Percentiles rank a stretch among this genome's conserved stretches.
Evolutionary conservation across 23 tunicate genomes (phyloP).

Genomic region (Halocynthia roretzi): DNA sequence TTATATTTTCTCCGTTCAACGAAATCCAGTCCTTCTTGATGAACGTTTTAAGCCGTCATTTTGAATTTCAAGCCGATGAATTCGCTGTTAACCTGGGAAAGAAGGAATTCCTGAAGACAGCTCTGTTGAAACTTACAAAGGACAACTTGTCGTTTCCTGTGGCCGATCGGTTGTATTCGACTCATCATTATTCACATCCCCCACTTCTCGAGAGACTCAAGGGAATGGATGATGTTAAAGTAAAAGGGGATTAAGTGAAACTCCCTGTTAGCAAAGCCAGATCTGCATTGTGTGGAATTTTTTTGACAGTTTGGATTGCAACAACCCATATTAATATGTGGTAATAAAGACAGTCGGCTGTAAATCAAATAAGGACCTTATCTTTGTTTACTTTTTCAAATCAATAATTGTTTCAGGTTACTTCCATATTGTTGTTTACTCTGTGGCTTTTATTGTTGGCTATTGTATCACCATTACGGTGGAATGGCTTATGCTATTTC

Average conservation of each 20-base stretch:
- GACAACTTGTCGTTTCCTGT: slow-evolving; percentile 90
- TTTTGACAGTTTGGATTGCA: no score
- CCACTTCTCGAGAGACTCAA: slow-evolving; percentile 77
- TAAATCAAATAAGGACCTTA: no score
- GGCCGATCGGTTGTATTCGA: slow-evolving; percentile 89
- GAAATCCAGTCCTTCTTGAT: slow-evolving; percentile 64
- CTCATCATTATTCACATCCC: slow-evolving; percentile 80
- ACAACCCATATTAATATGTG: no score
- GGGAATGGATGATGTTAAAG: slow-evolving; percentile 71
- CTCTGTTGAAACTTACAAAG: slow-evolving; percentile 81
- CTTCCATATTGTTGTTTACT: no score
- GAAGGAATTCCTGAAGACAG: slow-evolving; percentile 63
- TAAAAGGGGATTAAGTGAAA: slow-evolving; percentile 39
- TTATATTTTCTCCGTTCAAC: slow-evolving; percentile 85
- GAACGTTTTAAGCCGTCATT: slow-evolving; percentile 65
- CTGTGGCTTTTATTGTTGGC: no score
- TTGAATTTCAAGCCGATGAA: slow-evolving; percentile 97
- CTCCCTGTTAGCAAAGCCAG: no score
- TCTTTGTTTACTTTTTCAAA: no score
- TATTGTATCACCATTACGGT: no score
- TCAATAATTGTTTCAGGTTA: no score
- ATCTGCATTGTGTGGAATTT: no score
- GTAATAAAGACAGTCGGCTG: no score
- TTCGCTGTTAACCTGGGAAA: slow-evolving; percentile 88
- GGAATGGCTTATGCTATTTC: no score